Conservation (phyloP, 2,113 vertebrate species). For the Eudyptes chrysolophus region DNA sequence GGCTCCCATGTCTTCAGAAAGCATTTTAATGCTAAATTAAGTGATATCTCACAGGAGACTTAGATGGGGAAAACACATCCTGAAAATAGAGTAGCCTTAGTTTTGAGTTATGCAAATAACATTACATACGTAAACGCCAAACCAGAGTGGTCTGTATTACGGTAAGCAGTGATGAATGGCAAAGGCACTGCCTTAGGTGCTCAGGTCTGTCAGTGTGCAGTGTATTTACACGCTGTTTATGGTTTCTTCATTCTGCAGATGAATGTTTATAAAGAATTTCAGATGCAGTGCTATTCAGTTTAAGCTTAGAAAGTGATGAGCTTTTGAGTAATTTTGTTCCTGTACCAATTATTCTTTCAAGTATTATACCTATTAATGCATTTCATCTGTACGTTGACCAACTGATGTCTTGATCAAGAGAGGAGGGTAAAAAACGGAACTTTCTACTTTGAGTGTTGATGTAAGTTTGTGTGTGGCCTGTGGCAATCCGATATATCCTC, state of each 20-base stretch:
- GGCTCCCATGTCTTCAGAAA: background rate
- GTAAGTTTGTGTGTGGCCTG: background rate
- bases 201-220: accelerated
- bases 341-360: background rate
- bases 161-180: background rate
- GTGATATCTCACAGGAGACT: background rate
- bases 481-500: background rate
- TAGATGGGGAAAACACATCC: background rate
- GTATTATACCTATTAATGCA: background rate
- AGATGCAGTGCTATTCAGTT: background rate
- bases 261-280: background rate
- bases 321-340: conserved; percentile 6
- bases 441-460: background rate
- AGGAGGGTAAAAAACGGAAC: background rate
- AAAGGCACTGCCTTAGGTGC: background rate
- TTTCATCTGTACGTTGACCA: background rate
- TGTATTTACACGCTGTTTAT: background rate
- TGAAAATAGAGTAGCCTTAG: background rate
- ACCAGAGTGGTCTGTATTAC: background rate
- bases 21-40: background rate
- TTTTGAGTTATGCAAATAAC: background rate
- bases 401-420: background rate
- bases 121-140: background rate
- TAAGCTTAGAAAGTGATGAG: background rate
- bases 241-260: background rate